These are phyloP conservation scores for Etheostoma cragini DNA, from an alignment of 2,113 vertebrate species.

Conservation along the genomic window DNA sequence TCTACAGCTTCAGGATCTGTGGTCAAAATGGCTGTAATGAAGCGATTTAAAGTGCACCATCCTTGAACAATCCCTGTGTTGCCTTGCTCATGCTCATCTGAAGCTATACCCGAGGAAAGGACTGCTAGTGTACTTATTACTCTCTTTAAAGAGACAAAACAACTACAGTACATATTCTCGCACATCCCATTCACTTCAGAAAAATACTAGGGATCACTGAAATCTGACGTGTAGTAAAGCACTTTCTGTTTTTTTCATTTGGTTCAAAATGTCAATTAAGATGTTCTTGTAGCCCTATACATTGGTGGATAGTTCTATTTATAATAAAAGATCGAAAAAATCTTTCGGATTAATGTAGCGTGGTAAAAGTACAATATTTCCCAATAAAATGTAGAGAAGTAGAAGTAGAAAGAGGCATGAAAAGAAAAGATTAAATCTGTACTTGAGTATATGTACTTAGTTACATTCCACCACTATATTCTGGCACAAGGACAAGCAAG, in stretches of 20 bases:
- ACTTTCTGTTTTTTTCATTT: too few relatives aligned
- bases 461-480: too few relatives aligned
- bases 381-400: too few relatives aligned
- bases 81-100: not conserved
- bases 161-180: not conserved
- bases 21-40: slow-evolving; percentile 46
- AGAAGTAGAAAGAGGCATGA: too few relatives aligned
- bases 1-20: slow-evolving; percentile 21
- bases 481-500: not conserved
- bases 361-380: too few relatives aligned
- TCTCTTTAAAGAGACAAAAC: slow-evolving; percentile 3
- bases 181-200: not conserved
- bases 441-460: too few relatives aligned
- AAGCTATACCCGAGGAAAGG: slow-evolving; percentile 7
- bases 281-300: too few relatives aligned
- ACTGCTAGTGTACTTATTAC: slow-evolving; percentile 5
- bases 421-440: too few relatives aligned
- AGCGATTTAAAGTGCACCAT: slow-evolving; percentile 24
- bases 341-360: too few relatives aligned
- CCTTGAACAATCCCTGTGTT: slow-evolving; percentile 16
- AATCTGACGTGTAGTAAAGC: not conserved
- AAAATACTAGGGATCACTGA: not conserved
- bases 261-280: too few relatives aligned
- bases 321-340: too few relatives aligned
- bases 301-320: too few relatives aligned